phyloP scores from a whole-genome alignment of 1,140 invertebrate genomes.

The Orchestia grillus region DNA sequence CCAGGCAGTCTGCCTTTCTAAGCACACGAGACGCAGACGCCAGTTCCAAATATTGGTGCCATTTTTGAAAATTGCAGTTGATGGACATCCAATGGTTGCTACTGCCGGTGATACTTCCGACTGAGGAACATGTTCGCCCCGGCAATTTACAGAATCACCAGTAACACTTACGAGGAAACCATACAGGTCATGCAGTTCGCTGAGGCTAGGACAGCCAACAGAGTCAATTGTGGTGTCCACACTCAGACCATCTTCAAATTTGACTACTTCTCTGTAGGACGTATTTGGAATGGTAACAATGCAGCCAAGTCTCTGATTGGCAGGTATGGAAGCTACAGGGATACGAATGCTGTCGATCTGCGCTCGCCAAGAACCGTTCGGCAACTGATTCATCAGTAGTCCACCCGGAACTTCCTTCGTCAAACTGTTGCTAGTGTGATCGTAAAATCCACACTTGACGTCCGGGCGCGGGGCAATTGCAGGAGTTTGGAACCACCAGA shows the following conservation, averaged over 20 bases:
- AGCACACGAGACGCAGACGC: background rate
- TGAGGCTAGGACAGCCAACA: slow-evolving; percentile 9
- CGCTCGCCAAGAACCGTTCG: background rate
- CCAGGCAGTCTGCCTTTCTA: background rate
- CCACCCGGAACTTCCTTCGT: background rate
- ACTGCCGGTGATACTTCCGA: background rate
- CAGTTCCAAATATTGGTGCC: background rate
- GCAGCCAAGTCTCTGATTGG: slow-evolving; percentile 22
- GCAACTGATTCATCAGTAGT: background rate
- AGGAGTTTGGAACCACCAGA: slow-evolving; percentile 40
- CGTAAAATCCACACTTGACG: slow-evolving; percentile 17
- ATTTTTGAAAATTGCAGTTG: background rate
- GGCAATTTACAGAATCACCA: background rate
- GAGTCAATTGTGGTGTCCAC: background rate
- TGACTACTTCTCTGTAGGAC: slow-evolving; percentile 22
- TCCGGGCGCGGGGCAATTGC: background rate
- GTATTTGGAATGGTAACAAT: slow-evolving; percentile 22
- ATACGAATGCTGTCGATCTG: slow-evolving; percentile 37
- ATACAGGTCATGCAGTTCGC: background rate
- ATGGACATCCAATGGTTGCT: background rate
- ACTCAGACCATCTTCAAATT: slow-evolving; percentile 36
- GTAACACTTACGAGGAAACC: background rate
- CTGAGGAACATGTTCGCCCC: background rate
- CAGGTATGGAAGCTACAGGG: background rate
- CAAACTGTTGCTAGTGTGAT: background rate